phyloP scores from a whole-genome alignment of 2,797 vertebrate genomes.

The Sebastolobus altivelis region DNA sequence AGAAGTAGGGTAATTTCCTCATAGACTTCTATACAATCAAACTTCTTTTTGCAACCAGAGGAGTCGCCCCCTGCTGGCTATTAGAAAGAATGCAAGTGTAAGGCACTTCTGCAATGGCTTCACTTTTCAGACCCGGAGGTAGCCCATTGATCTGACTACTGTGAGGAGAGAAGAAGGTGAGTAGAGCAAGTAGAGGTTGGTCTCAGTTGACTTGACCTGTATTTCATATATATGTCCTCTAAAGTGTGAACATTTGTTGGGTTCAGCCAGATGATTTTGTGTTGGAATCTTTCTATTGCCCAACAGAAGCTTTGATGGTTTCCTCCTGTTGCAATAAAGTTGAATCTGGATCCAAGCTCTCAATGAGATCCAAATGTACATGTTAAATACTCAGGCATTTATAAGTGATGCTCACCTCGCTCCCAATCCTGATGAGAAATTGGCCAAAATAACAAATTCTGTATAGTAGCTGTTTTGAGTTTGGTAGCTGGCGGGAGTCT shows the following conservation, averaged over 20 bases:
- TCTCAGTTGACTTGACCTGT: background rate
- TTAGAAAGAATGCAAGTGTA: too few species aligned
- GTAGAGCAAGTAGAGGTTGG: background rate
- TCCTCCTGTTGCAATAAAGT: background rate
- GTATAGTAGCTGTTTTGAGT: background rate
- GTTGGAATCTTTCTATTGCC: background rate
- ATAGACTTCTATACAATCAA: too few species aligned
- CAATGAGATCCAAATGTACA: slow-evolving; percentile 15
- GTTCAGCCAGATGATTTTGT: slow-evolving; percentile 8
- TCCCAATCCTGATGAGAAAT: background rate
- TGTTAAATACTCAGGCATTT: background rate
- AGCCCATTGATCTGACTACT: background rate
- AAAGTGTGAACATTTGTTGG: background rate
- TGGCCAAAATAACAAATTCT: slow-evolving; percentile 4
- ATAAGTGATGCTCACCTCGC: background rate
- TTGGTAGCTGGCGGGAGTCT: background rate
- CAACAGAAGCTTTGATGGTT: slow-evolving; percentile 3
- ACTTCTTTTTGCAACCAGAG: too few species aligned
- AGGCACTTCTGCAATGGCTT: too few species aligned
- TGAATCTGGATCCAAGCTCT: slow-evolving; percentile 6
- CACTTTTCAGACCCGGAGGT: too few species aligned
- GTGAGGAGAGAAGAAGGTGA: background rate
- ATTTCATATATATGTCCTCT: background rate
- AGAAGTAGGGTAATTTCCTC: too few species aligned
- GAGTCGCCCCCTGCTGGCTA: too few species aligned